Evolutionary conservation across 1,140 invertebrate genomes (phyloP).

Genomic region (Anastrepha obliqua): DNA sequence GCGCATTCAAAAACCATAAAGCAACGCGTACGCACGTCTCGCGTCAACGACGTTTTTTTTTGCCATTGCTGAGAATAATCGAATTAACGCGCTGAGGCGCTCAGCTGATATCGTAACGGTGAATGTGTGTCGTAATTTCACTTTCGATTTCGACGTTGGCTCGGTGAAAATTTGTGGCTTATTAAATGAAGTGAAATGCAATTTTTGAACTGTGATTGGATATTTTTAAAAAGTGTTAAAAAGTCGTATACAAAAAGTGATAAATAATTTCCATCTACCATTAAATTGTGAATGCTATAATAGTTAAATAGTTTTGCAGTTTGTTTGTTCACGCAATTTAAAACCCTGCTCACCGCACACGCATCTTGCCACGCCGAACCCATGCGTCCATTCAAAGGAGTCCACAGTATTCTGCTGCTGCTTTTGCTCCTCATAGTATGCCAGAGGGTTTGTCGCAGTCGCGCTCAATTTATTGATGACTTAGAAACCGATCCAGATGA

Average conservation of each 20-base stretch:
- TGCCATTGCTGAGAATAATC: neutral
- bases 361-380: no score
- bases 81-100: neutral
- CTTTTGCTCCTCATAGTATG: constrained; percentile 15
- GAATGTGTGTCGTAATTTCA: constrained; percentile 18
- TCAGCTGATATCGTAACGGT: neutral
- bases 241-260: no score
- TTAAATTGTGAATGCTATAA: no score
- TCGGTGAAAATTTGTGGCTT: constrained; percentile 8
- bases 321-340: neutral
- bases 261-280: no score
- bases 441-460: neutral
- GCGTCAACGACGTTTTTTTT: neutral
- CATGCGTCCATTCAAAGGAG: constrained; percentile 30
- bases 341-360: neutral
- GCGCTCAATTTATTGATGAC: constrained; percentile 63
- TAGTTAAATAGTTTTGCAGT: no score
- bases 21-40: constrained; percentile 5
- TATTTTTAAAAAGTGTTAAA: no score
- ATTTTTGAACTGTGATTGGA: neutral
- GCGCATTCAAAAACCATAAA: constrained; percentile 24
- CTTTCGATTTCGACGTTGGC: neutral
- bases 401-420: neutral
- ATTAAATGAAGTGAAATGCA: neutral
- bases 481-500: constrained; percentile 58